phyloP scores from a whole-genome alignment of 2,888 invertebrate species.

The Rhodophaea formosa region DNA sequence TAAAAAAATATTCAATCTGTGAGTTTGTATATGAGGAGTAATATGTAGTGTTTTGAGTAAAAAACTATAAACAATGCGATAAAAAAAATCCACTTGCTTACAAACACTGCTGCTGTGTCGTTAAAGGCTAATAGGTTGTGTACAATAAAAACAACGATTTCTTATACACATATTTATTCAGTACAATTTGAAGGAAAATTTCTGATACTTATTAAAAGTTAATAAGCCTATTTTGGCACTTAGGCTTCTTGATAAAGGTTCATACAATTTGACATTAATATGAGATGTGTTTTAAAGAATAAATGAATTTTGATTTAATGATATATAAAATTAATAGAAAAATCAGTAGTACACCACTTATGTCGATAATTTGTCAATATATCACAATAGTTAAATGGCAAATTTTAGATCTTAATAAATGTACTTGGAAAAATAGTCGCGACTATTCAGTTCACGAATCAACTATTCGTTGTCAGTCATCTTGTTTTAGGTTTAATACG shows the following conservation, averaged over 20 bases:
- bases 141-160: constrained; percentile 34
- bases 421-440: constrained; percentile 9
- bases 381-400: constrained; percentile 6
- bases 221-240: constrained; percentile 8
- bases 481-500: neutral
- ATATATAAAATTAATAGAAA: neutral
- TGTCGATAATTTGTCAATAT: constrained; percentile 7
- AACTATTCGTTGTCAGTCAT: neutral
- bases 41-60: no score
- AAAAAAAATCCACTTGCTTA: no score
- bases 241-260: neutral
- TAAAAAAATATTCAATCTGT: no score
- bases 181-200: constrained; percentile 31
- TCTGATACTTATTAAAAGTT: neutral
- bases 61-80: no score
- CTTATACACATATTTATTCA: constrained; percentile 46
- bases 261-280: neutral
- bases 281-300: neutral
- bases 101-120: neutral
- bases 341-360: constrained; percentile 1
- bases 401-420: neutral
- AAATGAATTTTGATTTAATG: neutral
- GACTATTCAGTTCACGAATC: neutral
- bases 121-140: constrained; percentile 3
- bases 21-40: no score